Evolutionary conservation across 2,888 invertebrate genomes (phyloP).

Genomic region (Ganaspis brasiliensis): DNA sequence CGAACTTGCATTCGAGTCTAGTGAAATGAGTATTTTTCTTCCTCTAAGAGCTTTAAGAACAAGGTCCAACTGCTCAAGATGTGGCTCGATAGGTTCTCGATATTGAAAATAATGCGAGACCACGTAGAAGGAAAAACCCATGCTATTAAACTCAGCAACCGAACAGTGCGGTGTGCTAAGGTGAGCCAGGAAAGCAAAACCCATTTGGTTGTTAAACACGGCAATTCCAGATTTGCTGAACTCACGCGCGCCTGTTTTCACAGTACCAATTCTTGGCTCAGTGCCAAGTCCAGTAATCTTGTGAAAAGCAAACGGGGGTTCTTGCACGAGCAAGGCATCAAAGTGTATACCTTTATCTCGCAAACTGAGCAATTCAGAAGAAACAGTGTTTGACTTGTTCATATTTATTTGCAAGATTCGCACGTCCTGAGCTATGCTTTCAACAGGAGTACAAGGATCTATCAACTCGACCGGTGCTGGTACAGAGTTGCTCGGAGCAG

Average conservation of each 20-base stretch:
- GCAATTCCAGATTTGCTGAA: not conserved
- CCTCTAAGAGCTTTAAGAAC: conserved; percentile 50
- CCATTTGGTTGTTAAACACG: not conserved
- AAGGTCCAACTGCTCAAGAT: conserved; percentile 50
- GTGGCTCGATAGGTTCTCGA: conserved; percentile 43
- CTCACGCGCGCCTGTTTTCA: accelerated
- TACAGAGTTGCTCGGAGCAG: too few relatives aligned
- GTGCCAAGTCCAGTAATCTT: not conserved
- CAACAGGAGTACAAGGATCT: too few relatives aligned
- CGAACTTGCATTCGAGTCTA: conserved; percentile 49
- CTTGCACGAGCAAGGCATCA: not conserved
- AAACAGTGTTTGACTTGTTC: too few relatives aligned
- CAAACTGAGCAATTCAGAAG: too few relatives aligned
- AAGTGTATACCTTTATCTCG: not conserved
- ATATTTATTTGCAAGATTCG: too few relatives aligned
- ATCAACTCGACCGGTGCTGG: too few relatives aligned
- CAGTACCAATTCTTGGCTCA: not conserved
- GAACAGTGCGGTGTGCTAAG: conserved; percentile 47
- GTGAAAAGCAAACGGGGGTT: not conserved
- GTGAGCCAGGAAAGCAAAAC: conserved; percentile 4
- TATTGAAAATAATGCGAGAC: conserved; percentile 53
- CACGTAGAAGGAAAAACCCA: conserved; percentile 54
- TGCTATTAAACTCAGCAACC: conserved; percentile 41
- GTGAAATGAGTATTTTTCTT: conserved; percentile 40
- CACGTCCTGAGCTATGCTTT: too few relatives aligned